Conservation (phyloP, 2,113 vertebrate genomes). For the Siphamia tubifer region DNA sequence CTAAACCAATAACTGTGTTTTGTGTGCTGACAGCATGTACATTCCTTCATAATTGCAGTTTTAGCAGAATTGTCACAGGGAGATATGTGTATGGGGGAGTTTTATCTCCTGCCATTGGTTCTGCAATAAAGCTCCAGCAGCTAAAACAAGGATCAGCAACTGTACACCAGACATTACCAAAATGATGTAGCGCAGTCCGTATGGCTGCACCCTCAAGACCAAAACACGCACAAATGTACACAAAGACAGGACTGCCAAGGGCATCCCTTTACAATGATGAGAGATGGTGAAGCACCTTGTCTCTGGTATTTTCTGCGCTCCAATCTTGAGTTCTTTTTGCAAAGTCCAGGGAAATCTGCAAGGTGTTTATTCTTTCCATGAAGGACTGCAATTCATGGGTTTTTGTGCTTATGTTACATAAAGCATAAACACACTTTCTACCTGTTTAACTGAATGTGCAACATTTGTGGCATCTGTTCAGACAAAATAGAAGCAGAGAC, state of each 20-base stretch:
- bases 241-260: neutral
- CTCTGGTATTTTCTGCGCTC: conserved; percentile 1
- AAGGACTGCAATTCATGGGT: conserved; percentile 30
- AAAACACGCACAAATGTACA: neutral
- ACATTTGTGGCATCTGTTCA: conserved; percentile 9
- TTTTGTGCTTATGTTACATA: conserved; percentile 26
- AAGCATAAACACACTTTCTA: conserved; percentile 2
- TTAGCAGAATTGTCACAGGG: conserved; percentile 51
- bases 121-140: conserved; percentile 45
- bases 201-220: conserved; percentile 6
- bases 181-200: conserved; percentile 16
- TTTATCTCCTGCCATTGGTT: conserved; percentile 52
- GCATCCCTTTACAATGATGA: neutral
- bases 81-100: conserved; percentile 50
- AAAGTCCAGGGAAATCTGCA: conserved; percentile 16
- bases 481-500: neutral
- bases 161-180: conserved; percentile 31
- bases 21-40: conserved; percentile 60
- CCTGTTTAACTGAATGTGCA: conserved; percentile 10
- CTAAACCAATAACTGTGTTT: conserved; percentile 71
- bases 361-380: conserved; percentile 11
- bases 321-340: neutral
- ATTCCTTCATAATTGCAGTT: conserved; percentile 61
- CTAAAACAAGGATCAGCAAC: conserved; percentile 53
- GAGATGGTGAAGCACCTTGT: conserved; percentile 13